phyloP scores from a whole-genome alignment of 92 coral and sea anemone genomes.

The Actinernus sp. region DNA sequence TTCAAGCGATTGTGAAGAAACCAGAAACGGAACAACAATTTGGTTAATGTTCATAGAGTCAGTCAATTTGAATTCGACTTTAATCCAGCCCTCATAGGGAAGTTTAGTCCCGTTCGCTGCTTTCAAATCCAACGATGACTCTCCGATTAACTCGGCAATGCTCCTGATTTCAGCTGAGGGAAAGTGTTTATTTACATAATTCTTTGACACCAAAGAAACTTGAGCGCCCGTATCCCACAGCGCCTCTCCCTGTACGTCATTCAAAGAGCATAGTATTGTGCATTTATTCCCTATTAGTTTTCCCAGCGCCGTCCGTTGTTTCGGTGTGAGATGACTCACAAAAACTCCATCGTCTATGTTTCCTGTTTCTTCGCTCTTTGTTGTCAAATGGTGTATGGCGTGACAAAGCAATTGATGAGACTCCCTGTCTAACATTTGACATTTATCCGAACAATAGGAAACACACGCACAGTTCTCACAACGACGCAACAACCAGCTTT shows the following conservation, averaged over 20 bases:
- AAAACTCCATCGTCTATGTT: conserved; percentile 27
- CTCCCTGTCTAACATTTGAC: conserved; percentile 29
- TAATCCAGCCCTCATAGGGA: conserved; percentile 62
- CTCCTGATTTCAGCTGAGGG: conserved; percentile 32
- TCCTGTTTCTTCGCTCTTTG: conserved; percentile 18
- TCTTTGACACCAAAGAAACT: conserved; percentile 61
- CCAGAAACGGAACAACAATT: conserved; percentile 26
- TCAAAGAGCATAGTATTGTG: conserved; percentile 32
- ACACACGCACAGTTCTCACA: conserved; percentile 35
- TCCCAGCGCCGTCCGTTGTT: conserved; percentile 54
- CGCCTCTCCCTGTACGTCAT: conserved; percentile 29
- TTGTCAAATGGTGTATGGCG: conserved; percentile 29
- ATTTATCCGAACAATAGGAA: conserved; percentile 31
- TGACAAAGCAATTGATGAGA: conserved; percentile 42
- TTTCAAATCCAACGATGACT: conserved; percentile 21
- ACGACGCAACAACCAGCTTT: conserved; percentile 6
- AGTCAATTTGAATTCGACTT: conserved; percentile 20
- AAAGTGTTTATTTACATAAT: conserved; percentile 39
- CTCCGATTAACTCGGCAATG: conserved; percentile 41
- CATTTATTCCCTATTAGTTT: conserved; percentile 71
- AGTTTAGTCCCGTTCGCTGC: conserved; percentile 59
- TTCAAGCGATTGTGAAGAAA: conserved; percentile 15
- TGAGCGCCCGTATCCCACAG: conserved; percentile 77
- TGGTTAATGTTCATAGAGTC: conserved; percentile 1
- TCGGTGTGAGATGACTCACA: conserved; percentile 78